phyloP scores from a whole-genome alignment of 2,113 vertebrate genomes.

The Psammodynastes pulverulentus region DNA sequence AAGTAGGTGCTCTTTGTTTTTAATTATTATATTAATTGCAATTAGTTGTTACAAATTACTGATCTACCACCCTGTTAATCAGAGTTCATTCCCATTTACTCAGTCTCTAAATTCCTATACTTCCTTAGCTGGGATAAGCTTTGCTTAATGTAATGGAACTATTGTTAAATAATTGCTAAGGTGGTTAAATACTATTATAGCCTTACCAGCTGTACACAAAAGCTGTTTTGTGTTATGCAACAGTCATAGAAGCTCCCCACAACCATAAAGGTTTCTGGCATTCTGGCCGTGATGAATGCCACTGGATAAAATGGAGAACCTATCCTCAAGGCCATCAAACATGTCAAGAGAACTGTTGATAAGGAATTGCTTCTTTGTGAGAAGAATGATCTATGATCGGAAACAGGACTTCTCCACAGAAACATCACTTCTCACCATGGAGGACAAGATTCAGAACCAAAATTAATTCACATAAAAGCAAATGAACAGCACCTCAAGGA shows the following conservation, averaged over 20 bases:
- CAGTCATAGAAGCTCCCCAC: slow-evolving; percentile 7
- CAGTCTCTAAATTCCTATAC: neutral
- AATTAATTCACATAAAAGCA: neutral
- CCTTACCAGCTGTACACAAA: neutral
- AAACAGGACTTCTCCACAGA: neutral
- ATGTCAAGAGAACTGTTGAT: slow-evolving; percentile 1
- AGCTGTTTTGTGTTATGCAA: neutral
- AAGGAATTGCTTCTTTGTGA: neutral
- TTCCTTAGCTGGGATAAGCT: neutral
- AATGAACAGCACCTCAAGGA: neutral
- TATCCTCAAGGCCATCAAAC: slow-evolving; percentile 27
- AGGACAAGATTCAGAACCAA: neutral
- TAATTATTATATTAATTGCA: neutral
- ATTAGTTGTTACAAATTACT: neutral
- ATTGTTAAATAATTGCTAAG: neutral
- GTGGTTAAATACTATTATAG: neutral
- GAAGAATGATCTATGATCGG: neutral
- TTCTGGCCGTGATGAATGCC: slow-evolving; percentile 43
- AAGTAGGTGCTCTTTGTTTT: neutral
- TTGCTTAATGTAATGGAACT: neutral
- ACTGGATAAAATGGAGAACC: slow-evolving; percentile 12
- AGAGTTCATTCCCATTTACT: neutral
- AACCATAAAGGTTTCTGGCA: slow-evolving; percentile 21
- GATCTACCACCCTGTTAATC: neutral
- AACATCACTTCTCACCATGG: neutral